Base-by-base conservation (phyloP, 2,888 invertebrate genomes). In the Griposia aprilina region DNA sequence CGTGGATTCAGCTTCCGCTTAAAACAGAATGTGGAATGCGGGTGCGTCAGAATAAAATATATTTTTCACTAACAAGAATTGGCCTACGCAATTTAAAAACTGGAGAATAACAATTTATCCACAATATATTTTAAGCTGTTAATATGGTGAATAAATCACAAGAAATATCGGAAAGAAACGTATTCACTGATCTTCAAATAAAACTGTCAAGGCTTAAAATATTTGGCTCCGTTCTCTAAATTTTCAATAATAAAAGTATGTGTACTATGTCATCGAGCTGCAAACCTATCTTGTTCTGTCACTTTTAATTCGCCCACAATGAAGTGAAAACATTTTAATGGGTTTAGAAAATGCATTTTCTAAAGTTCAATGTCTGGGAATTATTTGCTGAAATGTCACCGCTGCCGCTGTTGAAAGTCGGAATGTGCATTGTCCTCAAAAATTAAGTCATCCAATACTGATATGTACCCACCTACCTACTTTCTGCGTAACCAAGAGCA, bases 171-270 rank as follows among this genome's bases (percentile, higher is more conserved):
- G 36, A 30, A 52, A 62, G 41, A 76, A 82, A 63, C 50, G 63
- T 50, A 82, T 68, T 80, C 76, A 80, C 20, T 67, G 55, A 30
- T 68, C 67, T 82, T 82, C 82, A 62, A 62, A 82, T 76, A 41
- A 80, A 75, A 81, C 52, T 62, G 60, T 75, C 60, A 62, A n/a
- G 23, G 15, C 23, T 55, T 23, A n/a, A n/a, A 60, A 72, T 50
- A 55, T 63, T 78, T 84, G 74, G 77, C 67, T 77, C 52, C 1
- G 26, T 68, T 59, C 60, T 69, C 26, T 3, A 66, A 72, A 82
- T 65, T 26, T 30, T 48, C 41, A 67, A 26, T 69, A 73, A 66
- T 74, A 75, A 72, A 69, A 71, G 4, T 62, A 13, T 59, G n/a
- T 76, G 67, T 52, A 72, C 66, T 74, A 26, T 78, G 57, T 86